Evolutionary conservation across 2,888 invertebrate genomes (phyloP).

Genomic region (Machimus rusticus): DNA sequence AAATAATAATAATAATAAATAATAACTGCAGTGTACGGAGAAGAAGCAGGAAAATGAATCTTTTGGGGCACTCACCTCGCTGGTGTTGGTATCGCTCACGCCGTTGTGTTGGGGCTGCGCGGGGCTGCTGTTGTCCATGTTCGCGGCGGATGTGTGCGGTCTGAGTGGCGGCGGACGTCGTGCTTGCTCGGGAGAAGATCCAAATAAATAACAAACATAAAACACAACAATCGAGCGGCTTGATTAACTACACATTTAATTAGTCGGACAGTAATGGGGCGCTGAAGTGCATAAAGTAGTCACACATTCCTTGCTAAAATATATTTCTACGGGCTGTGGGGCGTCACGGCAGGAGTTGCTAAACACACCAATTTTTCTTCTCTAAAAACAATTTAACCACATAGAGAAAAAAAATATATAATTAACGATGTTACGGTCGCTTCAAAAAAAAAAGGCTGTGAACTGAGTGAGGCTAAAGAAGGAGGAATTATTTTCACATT

Average conservation of each 20-base stretch:
- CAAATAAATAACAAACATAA: slow-evolving; percentile 34
- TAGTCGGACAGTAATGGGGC: neutral
- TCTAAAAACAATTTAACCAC: slow-evolving; percentile 7
- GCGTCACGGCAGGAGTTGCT: neutral
- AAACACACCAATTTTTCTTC: neutral
- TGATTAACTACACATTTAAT: slow-evolving; percentile 30
- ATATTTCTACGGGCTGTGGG: neutral
- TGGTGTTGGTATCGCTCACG: slow-evolving; percentile 40
- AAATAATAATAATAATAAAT: neutral
- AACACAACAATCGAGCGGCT: slow-evolving; percentile 21
- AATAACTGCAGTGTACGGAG: neutral
- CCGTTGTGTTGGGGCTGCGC: slow-evolving; percentile 43
- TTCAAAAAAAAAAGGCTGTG: neutral
- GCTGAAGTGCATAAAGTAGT: slow-evolving; percentile 1
- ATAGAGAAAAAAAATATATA: neutral
- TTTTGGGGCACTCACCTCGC: slow-evolving; percentile 39
- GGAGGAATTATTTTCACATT: neutral
- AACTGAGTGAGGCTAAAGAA: neutral
- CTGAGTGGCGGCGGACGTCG: neutral
- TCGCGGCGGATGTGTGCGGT: neutral
- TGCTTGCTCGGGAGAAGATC: slow-evolving; percentile 4
- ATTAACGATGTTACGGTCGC: neutral
- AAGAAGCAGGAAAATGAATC: neutral
- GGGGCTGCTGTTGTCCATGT: slow-evolving; percentile 39
- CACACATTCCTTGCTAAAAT: neutral